Evolutionary conservation across 2,113 vertebrate genomes (phyloP), one percentile per base, ranked within the genome.

Genomic region (Phocoena phocoena): DNA sequence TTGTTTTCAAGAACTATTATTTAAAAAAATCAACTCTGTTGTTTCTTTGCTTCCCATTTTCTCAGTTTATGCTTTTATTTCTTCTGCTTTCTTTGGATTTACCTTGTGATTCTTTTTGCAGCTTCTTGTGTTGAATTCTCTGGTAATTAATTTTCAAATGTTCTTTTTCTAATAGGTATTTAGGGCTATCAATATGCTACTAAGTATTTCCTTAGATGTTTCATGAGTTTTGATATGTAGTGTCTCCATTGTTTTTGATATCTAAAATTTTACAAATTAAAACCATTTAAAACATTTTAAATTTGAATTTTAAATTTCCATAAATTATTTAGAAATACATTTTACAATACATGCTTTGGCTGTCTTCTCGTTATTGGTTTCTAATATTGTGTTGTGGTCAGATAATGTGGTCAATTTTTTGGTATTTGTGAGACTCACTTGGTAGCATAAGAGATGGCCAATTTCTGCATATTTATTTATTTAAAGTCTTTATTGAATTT

Each of bases 221-320:
- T 55, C 33, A 2, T 47, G 28, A 18, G 1, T 13, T 55, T 55
- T 55, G 15, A 6, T 17, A n/a, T 1, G 2, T 1, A 38, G 25
- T 7, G 15, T 13, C 25, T 53, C 70, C 47, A 55, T 70, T 38
- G 38, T 50, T 67, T 11, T 28, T 95, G 20, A 41, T 33, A 14
- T 60, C 53, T 63, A 44, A 70, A 70, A 44, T 77, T 50, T 89
- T 25, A 18, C 47, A 36, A 58, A 36, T 1, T 9, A 31, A 62
- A 96, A 79, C 53, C 38, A n/a, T 7, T 70, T 26, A 14, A 62
- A 79, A 68, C 82, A 20, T 1, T 44, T 63, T 5, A 68, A 77
- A 60, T 58, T 20, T 17, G 18, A 50, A 50, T 14, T 50, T 15
- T 50, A 28, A 33, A 58, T 12, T 28, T 68, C 71, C 17, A 11